Evolutionary conservation across 2,797 vertebrate genomes (phyloP).

Genomic region (Xenopus petersii): DNA sequence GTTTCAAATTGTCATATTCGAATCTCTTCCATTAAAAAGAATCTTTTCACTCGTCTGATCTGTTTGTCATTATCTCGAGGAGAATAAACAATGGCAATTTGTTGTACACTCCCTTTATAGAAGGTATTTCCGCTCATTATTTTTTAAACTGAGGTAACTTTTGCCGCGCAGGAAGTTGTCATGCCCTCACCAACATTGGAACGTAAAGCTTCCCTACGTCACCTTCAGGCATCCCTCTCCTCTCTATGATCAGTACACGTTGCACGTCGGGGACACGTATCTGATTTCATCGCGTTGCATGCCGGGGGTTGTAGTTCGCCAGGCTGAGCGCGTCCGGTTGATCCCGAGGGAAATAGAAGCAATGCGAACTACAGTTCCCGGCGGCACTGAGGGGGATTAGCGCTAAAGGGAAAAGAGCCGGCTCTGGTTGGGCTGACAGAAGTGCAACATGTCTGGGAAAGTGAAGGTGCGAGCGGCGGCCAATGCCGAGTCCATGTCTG

Average conservation of each 20-base stretch:
- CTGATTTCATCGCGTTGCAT: neutral
- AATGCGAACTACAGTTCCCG: constrained; percentile 29
- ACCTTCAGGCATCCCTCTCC: neutral
- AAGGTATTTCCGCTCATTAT: too few relatives aligned
- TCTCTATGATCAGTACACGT: constrained; percentile 25
- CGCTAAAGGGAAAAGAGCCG: neutral
- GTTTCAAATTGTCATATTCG: too few relatives aligned
- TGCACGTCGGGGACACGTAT: constrained; percentile 22
- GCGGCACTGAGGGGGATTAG: neutral
- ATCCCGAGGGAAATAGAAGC: neutral
- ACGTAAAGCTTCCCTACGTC: too few relatives aligned
- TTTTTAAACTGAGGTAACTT: too few relatives aligned
- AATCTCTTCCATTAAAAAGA: too few relatives aligned
- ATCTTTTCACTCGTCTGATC: too few relatives aligned
- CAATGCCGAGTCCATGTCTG: constrained; percentile 67
- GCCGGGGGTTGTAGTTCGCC: constrained; percentile 19
- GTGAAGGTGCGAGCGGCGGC: constrained; percentile 71
- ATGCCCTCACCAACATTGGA: too few relatives aligned
- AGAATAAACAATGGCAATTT: too few relatives aligned
- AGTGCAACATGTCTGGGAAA: constrained; percentile 69
- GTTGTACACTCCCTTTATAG: too few relatives aligned
- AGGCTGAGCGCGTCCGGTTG: too few relatives aligned
- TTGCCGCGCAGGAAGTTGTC: too few relatives aligned
- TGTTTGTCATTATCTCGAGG: too few relatives aligned
- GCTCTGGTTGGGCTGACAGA: neutral